phyloP scores from a whole-genome alignment of 2,797 vertebrate genomes.

The Sebastes trivittatus region DNA sequence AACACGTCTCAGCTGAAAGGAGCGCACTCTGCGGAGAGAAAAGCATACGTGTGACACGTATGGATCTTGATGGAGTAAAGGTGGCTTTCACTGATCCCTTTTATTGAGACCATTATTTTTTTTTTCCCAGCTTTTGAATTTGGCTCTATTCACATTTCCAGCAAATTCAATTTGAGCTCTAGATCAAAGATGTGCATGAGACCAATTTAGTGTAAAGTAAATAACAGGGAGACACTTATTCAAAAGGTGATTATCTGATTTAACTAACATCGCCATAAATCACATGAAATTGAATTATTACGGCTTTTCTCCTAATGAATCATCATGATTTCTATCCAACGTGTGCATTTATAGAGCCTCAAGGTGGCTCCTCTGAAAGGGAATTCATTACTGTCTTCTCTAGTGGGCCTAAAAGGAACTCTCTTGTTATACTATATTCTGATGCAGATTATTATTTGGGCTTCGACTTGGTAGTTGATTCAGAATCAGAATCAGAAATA shows the following conservation, averaged over 20 bases:
- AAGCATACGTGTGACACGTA: conserved; percentile 53
- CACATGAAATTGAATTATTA: conserved; percentile 37
- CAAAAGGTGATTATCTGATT: conserved; percentile 52
- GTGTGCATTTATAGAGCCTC: conserved; percentile 10
- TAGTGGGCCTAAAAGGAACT: conserved; percentile 10
- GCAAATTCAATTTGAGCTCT: conserved; percentile 61
- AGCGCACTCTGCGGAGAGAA: conserved; percentile 24
- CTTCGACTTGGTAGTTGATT: conserved; percentile 27
- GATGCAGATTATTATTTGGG: conserved; percentile 29
- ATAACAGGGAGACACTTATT: conserved; percentile 30
- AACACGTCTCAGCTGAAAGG: conserved; percentile 36
- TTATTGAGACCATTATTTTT: conserved; percentile 47
- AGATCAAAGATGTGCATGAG: conserved; percentile 49
- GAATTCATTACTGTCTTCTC: conserved; percentile 37
- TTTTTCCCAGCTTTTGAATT: conserved; percentile 12
- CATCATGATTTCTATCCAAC: conserved; percentile 6
- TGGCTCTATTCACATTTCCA: conserved; percentile 42
- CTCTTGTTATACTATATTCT: conserved; percentile 7
- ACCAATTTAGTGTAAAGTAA: conserved; percentile 40
- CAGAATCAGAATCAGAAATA: too few species aligned
- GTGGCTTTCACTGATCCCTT: conserved; percentile 54
- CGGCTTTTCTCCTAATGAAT: neutral
- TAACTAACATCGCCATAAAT: conserved; percentile 30
- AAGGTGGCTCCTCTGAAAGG: conserved; percentile 22
- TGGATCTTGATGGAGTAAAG: conserved; percentile 62